These are phyloP conservation scores for Drosophila ficusphila DNA, from an alignment of 1,140 invertebrate species.

Conservation along the genomic window DNA sequence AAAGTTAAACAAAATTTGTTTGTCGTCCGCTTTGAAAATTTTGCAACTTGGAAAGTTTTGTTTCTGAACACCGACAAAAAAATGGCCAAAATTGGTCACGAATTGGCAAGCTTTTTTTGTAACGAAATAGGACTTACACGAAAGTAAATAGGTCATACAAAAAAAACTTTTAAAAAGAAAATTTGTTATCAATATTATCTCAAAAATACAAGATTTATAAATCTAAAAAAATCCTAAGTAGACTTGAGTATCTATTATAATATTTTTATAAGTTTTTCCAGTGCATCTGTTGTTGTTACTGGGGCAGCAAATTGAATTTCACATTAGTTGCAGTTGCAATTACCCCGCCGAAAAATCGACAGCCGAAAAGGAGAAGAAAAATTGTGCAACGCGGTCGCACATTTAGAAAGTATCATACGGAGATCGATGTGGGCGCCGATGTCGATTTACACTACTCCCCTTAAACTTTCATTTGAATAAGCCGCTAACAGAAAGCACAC, in stretches of 20 bases:
- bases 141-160: background rate
- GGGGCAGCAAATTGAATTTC: slow-evolving; percentile 54
- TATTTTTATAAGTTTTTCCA: background rate
- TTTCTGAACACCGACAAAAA: slow-evolving; percentile 28
- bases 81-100: slow-evolving; percentile 2
- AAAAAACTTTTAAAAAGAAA: background rate
- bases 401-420: slow-evolving; percentile 51
- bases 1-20: slow-evolving; percentile 77
- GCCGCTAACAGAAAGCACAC: slow-evolving; percentile 51
- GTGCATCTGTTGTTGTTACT: slow-evolving; percentile 32
- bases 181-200: too few species aligned
- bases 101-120: background rate
- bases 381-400: slow-evolving; percentile 63
- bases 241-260: background rate
- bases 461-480: slow-evolving; percentile 71
- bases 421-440: slow-evolving; percentile 33
- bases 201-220: too few species aligned
- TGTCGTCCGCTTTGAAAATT: slow-evolving; percentile 65
- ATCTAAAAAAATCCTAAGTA: too few species aligned
- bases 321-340: slow-evolving; percentile 63
- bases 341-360: slow-evolving; percentile 16
- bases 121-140: background rate
- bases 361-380: slow-evolving; percentile 24
- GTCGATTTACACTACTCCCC: slow-evolving; percentile 6
- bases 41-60: slow-evolving; percentile 74